These are phyloP conservation scores for Acanthosepion lycidas DNA, from an alignment of 2,888 invertebrate genomes.

Conservation along the genomic window DNA sequence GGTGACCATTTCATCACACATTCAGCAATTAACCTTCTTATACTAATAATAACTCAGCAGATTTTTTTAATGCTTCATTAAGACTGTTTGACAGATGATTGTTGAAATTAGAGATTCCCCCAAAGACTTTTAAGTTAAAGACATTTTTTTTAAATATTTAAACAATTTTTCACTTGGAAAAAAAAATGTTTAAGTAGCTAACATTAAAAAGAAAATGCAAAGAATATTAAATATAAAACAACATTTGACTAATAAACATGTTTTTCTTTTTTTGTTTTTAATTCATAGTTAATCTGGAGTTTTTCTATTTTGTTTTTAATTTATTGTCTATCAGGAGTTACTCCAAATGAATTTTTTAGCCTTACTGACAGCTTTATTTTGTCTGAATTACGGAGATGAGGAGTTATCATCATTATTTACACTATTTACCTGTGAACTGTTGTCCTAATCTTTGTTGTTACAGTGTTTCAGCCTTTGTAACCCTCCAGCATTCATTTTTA, in stretches of 20 bases:
- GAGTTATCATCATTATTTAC: too few relatives aligned
- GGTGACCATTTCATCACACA: conserved; percentile 1
- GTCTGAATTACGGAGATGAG: too few relatives aligned
- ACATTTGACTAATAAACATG: background rate
- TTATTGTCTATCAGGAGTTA: too few relatives aligned
- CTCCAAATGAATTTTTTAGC: background rate
- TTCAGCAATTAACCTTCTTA: background rate
- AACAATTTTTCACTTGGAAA: background rate
- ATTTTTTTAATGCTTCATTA: conserved; percentile 21
- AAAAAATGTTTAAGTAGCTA: background rate
- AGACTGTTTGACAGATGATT: conserved; percentile 33
- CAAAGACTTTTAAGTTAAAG: background rate
- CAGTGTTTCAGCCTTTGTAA: too few relatives aligned
- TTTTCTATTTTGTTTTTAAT: background rate
- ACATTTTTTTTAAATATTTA: background rate
- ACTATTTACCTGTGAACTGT: too few relatives aligned
- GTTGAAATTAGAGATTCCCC: background rate
- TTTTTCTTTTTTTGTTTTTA: too few relatives aligned
- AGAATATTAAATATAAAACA: background rate
- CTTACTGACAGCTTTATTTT: background rate
- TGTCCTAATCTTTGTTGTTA: too few relatives aligned
- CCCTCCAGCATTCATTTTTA: background rate
- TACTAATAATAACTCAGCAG: conserved; percentile 6
- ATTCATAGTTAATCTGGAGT: background rate
- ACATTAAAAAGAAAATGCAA: background rate